A percentile compares a stretch with the other conserved stretches of the same genome.
phyloP scores from a whole-genome alignment of 2,797 vertebrate genomes.

The Sebastes glaucus region DNA sequence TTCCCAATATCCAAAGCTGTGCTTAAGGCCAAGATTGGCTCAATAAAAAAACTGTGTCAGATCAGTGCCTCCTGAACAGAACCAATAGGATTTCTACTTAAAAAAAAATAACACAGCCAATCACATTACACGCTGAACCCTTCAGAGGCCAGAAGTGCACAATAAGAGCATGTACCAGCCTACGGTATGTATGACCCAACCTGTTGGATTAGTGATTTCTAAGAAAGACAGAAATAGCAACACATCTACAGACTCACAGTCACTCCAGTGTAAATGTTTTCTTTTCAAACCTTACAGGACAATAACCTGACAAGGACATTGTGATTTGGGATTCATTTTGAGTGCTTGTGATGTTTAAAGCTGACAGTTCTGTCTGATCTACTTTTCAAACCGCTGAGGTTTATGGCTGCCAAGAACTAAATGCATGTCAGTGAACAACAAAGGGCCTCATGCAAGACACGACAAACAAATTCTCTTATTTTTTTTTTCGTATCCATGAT shows the following conservation, averaged over 20 bases:
- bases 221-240: not conserved
- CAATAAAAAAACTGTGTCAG: conserved; percentile 3
- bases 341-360: not conserved
- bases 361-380: not conserved
- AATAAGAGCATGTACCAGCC: not conserved
- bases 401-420: not conserved
- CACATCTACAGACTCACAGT: not conserved
- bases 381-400: not conserved
- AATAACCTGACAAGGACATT: not conserved
- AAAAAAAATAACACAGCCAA: not conserved
- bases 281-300: not conserved
- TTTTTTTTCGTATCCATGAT: too few relatives aligned
- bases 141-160: not conserved
- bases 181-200: not conserved
- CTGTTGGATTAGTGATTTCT: not conserved
- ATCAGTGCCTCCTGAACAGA: conserved; percentile 10
- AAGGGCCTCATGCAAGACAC: not conserved
- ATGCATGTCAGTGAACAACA: not conserved
- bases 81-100: conserved; percentile 5
- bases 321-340: not conserved
- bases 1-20: not conserved
- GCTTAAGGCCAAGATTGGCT: conserved; percentile 32
- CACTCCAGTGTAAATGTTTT: not conserved
- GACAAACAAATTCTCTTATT: not conserved
- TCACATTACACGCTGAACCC: not conserved